phyloP scores from a whole-genome alignment of 1,140 invertebrate genomes.

The Melanaphis sacchari region DNA sequence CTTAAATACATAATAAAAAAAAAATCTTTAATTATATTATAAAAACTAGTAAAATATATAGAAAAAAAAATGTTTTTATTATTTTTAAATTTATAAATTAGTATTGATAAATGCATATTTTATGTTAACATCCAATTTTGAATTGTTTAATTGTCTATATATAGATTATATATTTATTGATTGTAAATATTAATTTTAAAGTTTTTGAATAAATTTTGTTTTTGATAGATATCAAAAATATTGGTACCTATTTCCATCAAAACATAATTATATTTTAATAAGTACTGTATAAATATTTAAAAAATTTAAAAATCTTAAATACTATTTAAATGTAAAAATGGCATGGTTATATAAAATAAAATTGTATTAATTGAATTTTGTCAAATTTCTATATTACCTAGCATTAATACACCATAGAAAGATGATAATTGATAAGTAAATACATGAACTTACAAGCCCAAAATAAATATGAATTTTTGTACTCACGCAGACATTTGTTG shows the following conservation, averaged over 20 bases:
- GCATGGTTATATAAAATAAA: background rate
- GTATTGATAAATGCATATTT: no score
- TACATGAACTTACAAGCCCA: background rate
- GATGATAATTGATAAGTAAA: background rate
- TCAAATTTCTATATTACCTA: background rate
- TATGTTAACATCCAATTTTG: background rate
- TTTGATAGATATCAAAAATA: background rate
- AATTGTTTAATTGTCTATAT: background rate
- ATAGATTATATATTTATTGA: background rate
- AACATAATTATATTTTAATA: background rate
- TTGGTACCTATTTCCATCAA: background rate
- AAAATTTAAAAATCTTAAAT: no score
- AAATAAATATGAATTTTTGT: background rate
- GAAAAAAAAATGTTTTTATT: no score
- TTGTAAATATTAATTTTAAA: no score
- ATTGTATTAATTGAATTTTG: no score
- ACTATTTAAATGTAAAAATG: background rate
- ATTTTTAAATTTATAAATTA: no score
- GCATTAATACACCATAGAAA: background rate
- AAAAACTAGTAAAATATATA: no score
- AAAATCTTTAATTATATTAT: no score
- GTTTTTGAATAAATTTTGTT: background rate
- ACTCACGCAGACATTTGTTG: conserved; percentile 65
- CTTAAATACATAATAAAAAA: no score
- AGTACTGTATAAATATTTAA: no score